Conservation (phyloP, 2,888 invertebrate genomes). For the Pegoplata infirma region DNA sequence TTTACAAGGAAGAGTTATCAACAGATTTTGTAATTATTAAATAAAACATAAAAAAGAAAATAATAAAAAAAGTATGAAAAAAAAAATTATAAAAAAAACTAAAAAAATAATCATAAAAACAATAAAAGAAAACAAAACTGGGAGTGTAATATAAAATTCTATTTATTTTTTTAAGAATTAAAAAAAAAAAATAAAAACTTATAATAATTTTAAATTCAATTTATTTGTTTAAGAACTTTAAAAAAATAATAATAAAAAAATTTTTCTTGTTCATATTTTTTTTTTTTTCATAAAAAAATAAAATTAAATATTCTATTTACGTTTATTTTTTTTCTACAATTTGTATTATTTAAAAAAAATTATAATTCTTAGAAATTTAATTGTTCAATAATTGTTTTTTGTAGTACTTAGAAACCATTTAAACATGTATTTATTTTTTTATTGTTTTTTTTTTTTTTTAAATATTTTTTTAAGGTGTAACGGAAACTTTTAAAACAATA, state of each 20-base stretch:
- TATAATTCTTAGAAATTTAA: slow-evolving; percentile 15
- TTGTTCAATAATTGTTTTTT: slow-evolving; percentile 22
- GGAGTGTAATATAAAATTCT: neutral
- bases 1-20: slow-evolving; percentile 13
- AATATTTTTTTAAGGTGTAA: slow-evolving; percentile 7
- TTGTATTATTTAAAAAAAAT: neutral
- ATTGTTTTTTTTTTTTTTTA: neutral
- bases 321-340: neutral
- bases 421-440: neutral
- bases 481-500: slow-evolving; percentile 20
- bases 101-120: neutral
- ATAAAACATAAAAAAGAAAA: neutral
- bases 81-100: slow-evolving; percentile 5
- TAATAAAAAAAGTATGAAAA: neutral
- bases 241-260: neutral
- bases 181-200: neutral
- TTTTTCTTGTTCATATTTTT: too few species aligned
- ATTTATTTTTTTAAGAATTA: neutral
- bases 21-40: neutral
- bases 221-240: neutral
- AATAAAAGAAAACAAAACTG: neutral
- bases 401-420: neutral
- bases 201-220: neutral
- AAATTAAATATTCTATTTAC: slow-evolving; percentile 1
- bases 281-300: neutral